Conservation (phyloP, 2,888 invertebrate species). For the Strigamia crassipes region DNA sequence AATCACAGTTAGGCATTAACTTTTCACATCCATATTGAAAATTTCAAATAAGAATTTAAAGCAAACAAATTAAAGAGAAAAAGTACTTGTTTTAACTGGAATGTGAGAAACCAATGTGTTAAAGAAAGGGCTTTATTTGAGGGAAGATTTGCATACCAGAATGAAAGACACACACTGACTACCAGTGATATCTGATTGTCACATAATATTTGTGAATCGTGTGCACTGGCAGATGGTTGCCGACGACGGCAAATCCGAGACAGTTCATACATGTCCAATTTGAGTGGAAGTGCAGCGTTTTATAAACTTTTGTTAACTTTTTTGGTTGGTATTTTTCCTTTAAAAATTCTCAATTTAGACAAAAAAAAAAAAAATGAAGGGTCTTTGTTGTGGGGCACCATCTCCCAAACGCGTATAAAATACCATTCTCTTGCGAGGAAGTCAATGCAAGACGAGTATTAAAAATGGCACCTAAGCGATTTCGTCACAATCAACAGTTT, state of each 20-base stretch:
- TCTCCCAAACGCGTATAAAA: conserved; percentile 23
- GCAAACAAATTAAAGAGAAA: background rate
- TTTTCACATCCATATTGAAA: background rate
- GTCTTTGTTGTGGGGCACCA: conserved; percentile 14
- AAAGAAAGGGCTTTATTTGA: background rate
- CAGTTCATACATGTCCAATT: conserved; percentile 2
- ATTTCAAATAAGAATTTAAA: background rate
- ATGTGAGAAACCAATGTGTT: conserved; percentile 12
- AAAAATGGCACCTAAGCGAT: background rate
- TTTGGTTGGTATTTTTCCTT: background rate
- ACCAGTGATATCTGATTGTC: conserved; percentile 47
- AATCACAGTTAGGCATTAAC: conserved; percentile 22
- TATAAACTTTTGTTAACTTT: background rate
- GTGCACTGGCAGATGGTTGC: conserved; percentile 30
- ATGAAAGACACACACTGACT: conserved; percentile 47
- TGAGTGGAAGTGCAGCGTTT: conserved; percentile 15
- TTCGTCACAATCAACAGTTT: background rate
- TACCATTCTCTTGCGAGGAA: conserved; percentile 13
- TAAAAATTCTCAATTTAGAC: background rate
- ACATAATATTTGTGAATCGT: conserved; percentile 36
- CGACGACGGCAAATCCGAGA: background rate
- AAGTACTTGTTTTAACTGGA: conserved; percentile 26
- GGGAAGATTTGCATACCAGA: conserved; percentile 47
- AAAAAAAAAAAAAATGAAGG: background rate
- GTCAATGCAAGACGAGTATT: conserved; percentile 27